Evolutionary conservation across 1,140 invertebrate genomes (phyloP), one percentile per base, ranked within the genome.

Genomic region (Drosophila setifemur): DNA sequence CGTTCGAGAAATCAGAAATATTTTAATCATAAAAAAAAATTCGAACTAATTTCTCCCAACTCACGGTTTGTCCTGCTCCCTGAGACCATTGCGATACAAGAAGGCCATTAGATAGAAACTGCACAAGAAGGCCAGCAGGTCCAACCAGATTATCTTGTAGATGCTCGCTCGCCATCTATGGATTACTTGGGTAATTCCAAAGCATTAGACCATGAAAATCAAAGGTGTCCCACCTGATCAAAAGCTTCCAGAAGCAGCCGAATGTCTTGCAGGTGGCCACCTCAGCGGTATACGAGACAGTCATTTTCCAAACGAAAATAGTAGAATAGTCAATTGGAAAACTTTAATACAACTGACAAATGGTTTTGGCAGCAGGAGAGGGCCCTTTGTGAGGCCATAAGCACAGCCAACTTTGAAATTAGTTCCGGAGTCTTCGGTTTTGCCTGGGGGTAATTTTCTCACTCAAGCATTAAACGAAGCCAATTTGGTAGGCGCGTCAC

Each of bases 91-190:
- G 87, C 97, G 93, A 92, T 99, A 99, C 35, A 95, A 92, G 31
- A 98, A 91, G 89, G 96, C 97, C 71, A 98, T 94, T 45, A 92
- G 83, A 89, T 96, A 96, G 92, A 98, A 99, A 42, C 95, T 85
- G 47, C 93, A 82, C 75, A 97, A 91, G 90, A 97, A 99, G 6
- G 95, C 94, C 61, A 97, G 79, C 14, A 98, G 92, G 91, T 99
- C 98, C 61, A 96, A 93, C 95, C 97, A 99, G 53, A 99, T 95
- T 74, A 98, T 92, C 92, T 99, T 99, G 93, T 98, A 99, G 47
- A 99, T 96, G 81, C 97, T 98, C 31, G 97, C 98, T 74, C 95
- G 93, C 98, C 98, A 99, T 94, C 96, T 86, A 37, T 7, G 40
- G 12, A 26, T 53, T 52, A n/a, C n/a, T 4, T 1, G 1, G 16